Evolutionary conservation across 2,797 vertebrate species (phyloP), one percentile per base, ranked within the genome.

Genomic region (Peromyscus melanophrys): DNA sequence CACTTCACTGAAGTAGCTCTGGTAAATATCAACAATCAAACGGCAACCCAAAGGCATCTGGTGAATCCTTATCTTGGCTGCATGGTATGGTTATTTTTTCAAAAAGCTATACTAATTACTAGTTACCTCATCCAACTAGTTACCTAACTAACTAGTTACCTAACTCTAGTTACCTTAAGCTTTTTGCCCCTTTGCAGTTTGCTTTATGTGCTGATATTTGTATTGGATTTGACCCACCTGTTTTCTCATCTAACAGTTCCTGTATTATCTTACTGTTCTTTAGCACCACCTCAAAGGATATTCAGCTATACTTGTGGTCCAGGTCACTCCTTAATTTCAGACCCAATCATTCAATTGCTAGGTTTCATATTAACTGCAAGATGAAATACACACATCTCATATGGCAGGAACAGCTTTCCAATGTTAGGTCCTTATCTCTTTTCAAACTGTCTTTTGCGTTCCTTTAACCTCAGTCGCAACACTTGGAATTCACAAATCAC

Each of bases 301-400:
- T 76, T 43, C 4, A 78, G n/a, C 82, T 93, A 81, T 21, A 67
- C 16, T 92, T 95, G 76, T 6, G 27, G 29, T 40, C 55, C 34
- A 96, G 52, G 71, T 8, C 49, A 89, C 34, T 82, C 34, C 61
- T 82, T 80, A 87, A 92, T 92, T 94, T 23, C 59, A 87, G 31
- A 76, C 37, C 34, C 84, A 83, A 17, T 63, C 7, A 73, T 40
- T 27, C 29, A 85, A 78, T 63, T 29, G 13, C 25, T 83, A 83
- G 31, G 34, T 52, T 78, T 80, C 88, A 29, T 52, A 89, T 40
- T 84, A 92, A 95, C 57, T 43, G 94, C 9, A 85, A 40, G 46
- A 8, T 81, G 9, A 93, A 93, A 67, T 59, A 21, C 67, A 67
- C 94, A 71, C 11, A 75, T 40, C 7, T 52, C 29, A 77, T 21